phyloP scores from a whole-genome alignment of 2,888 invertebrate genomes.

The Desoria tigrina region DNA sequence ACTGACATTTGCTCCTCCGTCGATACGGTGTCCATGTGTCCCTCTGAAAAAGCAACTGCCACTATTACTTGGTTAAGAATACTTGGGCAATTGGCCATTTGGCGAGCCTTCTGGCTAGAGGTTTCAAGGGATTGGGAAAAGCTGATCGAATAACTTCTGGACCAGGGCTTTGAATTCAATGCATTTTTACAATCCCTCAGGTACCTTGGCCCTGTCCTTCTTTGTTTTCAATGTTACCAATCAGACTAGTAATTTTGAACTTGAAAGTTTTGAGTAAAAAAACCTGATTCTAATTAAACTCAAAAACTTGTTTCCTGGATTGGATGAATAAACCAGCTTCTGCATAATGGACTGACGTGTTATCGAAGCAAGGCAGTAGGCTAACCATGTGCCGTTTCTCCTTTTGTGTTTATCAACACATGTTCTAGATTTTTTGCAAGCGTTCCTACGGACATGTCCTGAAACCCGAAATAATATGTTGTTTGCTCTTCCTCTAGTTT shows the following conservation, averaged over 20 bases:
- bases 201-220: conserved; percentile 20
- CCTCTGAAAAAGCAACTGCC: conserved; percentile 5
- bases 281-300: not conserved
- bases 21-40: conserved; percentile 14
- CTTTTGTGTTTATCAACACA: not conserved
- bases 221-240: not conserved
- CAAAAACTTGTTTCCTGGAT: conserved; percentile 26
- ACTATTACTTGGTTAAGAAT: not conserved
- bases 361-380: not conserved
- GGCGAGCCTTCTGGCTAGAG: conserved; percentile 9
- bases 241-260: conserved; percentile 21
- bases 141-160: not conserved
- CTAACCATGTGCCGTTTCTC: conserved; percentile 3
- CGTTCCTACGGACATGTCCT: not conserved
- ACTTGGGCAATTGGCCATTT: conserved; percentile 7
- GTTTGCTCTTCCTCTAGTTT: not conserved
- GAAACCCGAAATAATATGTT: not conserved
- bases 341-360: conserved; percentile 1
- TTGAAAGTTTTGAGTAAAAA: conserved; percentile 6
- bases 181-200: conserved; percentile 7
- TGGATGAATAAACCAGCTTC: not conserved
- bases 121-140: not conserved
- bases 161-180: not conserved
- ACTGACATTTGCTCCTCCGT: conserved; percentile 22
- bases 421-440: not conserved